Conservation (phyloP, 2,888 invertebrate species). For the Crematogaster levior region DNA sequence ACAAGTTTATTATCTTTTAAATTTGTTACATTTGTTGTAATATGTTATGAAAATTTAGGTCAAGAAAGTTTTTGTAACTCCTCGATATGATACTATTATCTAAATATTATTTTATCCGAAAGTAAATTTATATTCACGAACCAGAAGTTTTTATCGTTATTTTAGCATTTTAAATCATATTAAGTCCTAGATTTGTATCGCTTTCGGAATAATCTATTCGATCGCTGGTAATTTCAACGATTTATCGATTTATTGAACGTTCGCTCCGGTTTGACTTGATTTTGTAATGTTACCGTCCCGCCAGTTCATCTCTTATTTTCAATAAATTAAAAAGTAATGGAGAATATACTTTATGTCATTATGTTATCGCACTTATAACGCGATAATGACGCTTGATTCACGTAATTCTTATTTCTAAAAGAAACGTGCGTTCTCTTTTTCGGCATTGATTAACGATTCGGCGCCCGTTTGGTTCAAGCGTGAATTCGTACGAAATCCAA, state of each 20-base stretch:
- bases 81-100: neutral
- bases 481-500: conserved; percentile 58
- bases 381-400: neutral
- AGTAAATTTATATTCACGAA: conserved; percentile 4
- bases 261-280: neutral
- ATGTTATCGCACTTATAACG: no score
- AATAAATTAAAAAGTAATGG: neutral
- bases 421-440: conserved; percentile 14
- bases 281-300: neutral
- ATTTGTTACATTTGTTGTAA: neutral
- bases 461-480: conserved; percentile 22
- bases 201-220: neutral
- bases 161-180: neutral
- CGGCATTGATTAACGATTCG: conserved; percentile 46
- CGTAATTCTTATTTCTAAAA: conserved; percentile 26
- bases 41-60: neutral
- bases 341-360: neutral
- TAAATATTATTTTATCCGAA: neutral
- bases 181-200: neutral
- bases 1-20: neutral
- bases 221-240: conserved; percentile 16
- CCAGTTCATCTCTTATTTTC: neutral
- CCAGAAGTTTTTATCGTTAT: neutral
- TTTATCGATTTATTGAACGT: neutral
- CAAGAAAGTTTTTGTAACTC: neutral